Evolutionary conservation across 2,888 invertebrate species (phyloP).

Genomic region (Hydrotaea diabolus): DNA sequence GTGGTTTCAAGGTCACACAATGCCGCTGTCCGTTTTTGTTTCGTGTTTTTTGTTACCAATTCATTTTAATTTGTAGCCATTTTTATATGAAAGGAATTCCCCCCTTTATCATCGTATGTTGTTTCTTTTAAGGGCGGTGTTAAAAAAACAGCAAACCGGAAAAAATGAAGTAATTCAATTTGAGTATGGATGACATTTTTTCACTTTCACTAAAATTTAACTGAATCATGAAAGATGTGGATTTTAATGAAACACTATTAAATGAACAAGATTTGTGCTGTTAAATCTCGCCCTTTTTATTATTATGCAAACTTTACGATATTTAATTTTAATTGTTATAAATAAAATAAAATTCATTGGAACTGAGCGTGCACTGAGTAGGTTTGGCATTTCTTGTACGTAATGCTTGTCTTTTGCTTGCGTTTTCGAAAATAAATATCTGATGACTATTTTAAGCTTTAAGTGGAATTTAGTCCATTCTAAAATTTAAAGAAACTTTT

Average conservation of each 20-base stretch:
- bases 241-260: background rate
- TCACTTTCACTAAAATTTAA: slow-evolving; percentile 55
- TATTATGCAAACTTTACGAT: slow-evolving; percentile 1
- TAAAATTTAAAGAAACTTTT: no score
- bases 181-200: slow-evolving; percentile 33
- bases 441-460: no score
- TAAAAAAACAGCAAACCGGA: background rate
- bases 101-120: slow-evolving; percentile 3
- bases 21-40: no score
- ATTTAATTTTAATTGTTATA: no score
- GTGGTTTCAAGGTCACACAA: slow-evolving; percentile 31
- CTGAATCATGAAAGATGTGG: background rate
- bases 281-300: background rate
- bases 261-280: background rate
- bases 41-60: background rate
- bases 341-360: no score
- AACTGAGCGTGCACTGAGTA: no score
- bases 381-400: no score
- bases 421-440: no score
- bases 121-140: background rate
- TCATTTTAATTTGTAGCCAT: background rate
- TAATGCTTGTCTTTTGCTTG: no score
- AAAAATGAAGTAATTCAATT: slow-evolving; percentile 16
- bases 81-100: no score
- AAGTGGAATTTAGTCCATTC: no score